Conservation (phyloP, 2,113 vertebrate genomes). For the Syrmaticus mikado region DNA sequence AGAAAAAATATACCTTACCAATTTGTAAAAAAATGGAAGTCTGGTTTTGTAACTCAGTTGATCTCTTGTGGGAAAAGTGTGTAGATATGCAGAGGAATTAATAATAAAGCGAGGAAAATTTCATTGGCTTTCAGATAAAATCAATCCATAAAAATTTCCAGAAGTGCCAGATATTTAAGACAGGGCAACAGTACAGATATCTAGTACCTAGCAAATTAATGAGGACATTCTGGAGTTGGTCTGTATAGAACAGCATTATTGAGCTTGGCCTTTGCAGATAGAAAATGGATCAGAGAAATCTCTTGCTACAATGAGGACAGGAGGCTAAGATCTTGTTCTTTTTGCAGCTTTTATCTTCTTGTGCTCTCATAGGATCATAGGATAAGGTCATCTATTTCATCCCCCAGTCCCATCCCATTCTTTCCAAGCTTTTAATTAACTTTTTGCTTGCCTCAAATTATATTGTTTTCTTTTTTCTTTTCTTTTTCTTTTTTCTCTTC, state of each 20-base stretch:
- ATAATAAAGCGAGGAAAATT: background rate
- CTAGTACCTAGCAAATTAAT: background rate
- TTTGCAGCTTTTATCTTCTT: background rate
- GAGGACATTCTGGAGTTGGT: background rate
- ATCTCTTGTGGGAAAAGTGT: background rate
- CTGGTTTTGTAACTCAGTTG: background rate
- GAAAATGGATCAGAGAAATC: background rate
- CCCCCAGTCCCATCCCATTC: accelerated
- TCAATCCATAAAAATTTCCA: background rate
- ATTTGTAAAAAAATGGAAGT: background rate
- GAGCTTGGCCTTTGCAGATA: accelerated
- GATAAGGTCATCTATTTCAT: background rate
- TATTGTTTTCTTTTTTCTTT: background rate
- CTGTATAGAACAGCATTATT: background rate
- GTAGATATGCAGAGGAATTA: background rate
- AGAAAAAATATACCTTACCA: background rate
- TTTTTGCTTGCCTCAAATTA: background rate
- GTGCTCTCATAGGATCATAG: background rate
- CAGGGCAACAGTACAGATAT: background rate
- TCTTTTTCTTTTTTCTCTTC: too few relatives aligned
- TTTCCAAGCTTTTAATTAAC: background rate
- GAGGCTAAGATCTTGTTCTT: background rate
- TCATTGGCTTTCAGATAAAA: background rate
- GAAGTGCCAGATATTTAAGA: background rate
- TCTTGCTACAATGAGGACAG: background rate